Percentiles rank a stretch among this genome's conserved stretches.
phyloP scores from a whole-genome alignment of 2,888 invertebrate species.

The Cosmia trapezina region DNA sequence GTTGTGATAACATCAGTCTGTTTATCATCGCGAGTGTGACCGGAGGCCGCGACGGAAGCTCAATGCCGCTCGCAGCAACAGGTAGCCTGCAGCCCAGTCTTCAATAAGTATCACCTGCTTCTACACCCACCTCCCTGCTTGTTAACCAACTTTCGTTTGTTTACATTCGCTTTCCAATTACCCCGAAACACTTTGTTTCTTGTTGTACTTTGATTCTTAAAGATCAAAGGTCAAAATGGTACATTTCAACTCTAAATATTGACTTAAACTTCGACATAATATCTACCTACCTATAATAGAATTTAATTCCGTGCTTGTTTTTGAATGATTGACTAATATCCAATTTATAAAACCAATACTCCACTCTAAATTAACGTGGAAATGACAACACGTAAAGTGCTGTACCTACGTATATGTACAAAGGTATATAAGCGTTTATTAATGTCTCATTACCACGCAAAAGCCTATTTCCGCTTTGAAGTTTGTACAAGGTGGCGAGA shows the following conservation, averaged over 20 bases:
- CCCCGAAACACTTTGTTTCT: slow-evolving; percentile 22
- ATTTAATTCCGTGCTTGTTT: slow-evolving; percentile 1
- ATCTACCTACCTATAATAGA: not conserved
- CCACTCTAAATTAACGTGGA: slow-evolving; percentile 35
- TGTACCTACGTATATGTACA: slow-evolving; percentile 5
- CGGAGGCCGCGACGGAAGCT: slow-evolving; percentile 60
- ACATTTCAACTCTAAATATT: slow-evolving; percentile 23
- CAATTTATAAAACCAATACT: slow-evolving; percentile 42
- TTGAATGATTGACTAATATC: slow-evolving; percentile 4
- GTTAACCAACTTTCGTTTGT: slow-evolving; percentile 39
- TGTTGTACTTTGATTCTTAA: slow-evolving; percentile 9
- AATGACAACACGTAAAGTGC: slow-evolving; percentile 22
- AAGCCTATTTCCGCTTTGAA: slow-evolving; percentile 54
- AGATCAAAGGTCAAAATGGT: slow-evolving; percentile 26
- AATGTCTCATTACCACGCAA: slow-evolving; percentile 48
- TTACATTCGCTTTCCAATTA: slow-evolving; percentile 26
- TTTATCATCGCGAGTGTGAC: slow-evolving; percentile 63
- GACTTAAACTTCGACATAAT: slow-evolving; percentile 8
- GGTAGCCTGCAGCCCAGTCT: slow-evolving; percentile 49
- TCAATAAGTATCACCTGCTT: slow-evolving; percentile 37
- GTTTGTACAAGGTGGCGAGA: slow-evolving; percentile 38
- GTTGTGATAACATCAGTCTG: slow-evolving; percentile 69
- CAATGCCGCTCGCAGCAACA: slow-evolving; percentile 56
- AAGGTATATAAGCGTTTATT: slow-evolving; percentile 34
- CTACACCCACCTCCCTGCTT: slow-evolving; percentile 9